These are phyloP conservation scores for Exaiptasia diaphana DNA, from an alignment of 64 coral and sea anemone species.

Conservation along the genomic window DNA sequence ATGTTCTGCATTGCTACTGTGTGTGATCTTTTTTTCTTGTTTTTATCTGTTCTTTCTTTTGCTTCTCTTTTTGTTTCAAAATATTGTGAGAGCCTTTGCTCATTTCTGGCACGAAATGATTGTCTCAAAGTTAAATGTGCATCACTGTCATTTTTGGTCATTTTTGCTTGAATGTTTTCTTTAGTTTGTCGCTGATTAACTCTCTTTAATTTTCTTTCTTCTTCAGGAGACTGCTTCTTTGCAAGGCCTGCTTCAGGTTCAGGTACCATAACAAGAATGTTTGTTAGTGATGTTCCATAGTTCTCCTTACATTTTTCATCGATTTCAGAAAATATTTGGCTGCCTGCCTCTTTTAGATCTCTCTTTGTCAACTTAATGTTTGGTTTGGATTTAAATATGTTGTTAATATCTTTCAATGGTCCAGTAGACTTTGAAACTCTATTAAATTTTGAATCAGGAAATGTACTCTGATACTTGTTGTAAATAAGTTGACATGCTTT, in stretches of 20 bases:
- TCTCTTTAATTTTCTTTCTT: constrained; percentile 28
- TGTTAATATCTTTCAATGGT: neutral
- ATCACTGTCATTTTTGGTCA: neutral
- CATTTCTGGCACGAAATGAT: neutral
- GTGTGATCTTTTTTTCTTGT: neutral
- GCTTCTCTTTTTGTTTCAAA: neutral
- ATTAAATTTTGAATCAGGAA: neutral
- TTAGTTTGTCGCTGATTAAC: constrained; percentile 16
- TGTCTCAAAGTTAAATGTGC: neutral
- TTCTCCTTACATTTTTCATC: constrained; percentile 31
- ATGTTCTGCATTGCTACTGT: neutral
- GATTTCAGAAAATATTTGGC: neutral
- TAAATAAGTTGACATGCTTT: neutral
- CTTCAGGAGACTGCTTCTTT: constrained; percentile 16
- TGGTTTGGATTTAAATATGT: neutral
- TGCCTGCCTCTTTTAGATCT: constrained; percentile 20
- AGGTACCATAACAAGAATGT: constrained; percentile 1
- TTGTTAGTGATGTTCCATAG: neutral
- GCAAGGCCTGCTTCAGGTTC: constrained; percentile 8
- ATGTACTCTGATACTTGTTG: neutral
- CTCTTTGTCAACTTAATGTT: neutral
- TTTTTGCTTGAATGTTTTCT: neutral
- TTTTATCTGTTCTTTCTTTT: neutral
- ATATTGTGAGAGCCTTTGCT: neutral
- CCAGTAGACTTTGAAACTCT: neutral